Percentiles rank a stretch among this genome's conserved stretches.
These are phyloP conservation scores for Rhagophthalmus giganteus DNA, from an alignment of 2,888 invertebrate species.

Conservation along the genomic window DNA sequence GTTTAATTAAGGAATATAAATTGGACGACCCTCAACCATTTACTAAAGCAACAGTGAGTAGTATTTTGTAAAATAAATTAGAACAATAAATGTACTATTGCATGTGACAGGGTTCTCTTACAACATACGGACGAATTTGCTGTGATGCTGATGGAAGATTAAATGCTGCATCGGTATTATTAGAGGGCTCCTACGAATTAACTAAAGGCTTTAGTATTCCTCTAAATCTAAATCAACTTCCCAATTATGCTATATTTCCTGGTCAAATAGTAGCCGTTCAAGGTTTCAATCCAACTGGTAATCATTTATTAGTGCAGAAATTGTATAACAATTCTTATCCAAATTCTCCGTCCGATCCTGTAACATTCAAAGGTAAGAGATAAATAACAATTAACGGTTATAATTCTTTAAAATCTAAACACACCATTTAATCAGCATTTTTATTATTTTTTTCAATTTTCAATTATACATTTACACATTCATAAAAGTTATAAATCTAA, in stretches of 20 bases:
- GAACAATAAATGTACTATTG: background rate
- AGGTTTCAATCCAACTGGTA: slow-evolving; percentile 73
- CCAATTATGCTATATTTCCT: slow-evolving; percentile 72
- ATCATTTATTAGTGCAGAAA: slow-evolving; percentile 67
- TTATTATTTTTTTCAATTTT: too few species aligned
- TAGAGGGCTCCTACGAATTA: slow-evolving; percentile 68
- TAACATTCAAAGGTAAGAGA: slow-evolving; percentile 9
- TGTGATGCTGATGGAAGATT: slow-evolving; percentile 75
- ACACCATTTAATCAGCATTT: too few species aligned
- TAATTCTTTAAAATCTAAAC: too few species aligned
- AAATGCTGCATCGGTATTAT: slow-evolving; percentile 68
- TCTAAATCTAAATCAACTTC: slow-evolving; percentile 58
- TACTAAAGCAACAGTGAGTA: slow-evolving; percentile 24
- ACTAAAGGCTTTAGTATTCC: slow-evolving; percentile 49
- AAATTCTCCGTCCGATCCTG: slow-evolving; percentile 42
- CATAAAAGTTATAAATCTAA: too few species aligned
- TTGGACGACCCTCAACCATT: slow-evolving; percentile 38
- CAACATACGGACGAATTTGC: slow-evolving; percentile 71
- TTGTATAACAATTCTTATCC: slow-evolving; percentile 63
- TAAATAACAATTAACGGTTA: too few species aligned
- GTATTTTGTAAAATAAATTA: background rate
- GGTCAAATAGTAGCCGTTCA: slow-evolving; percentile 78
- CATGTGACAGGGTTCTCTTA: slow-evolving; percentile 31
- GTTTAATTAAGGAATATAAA: slow-evolving; percentile 44
- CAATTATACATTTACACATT: too few species aligned